Evolutionary conservation across 2,113 vertebrate species (phyloP).

Genomic region (Daubentonia madagascariensis): DNA sequence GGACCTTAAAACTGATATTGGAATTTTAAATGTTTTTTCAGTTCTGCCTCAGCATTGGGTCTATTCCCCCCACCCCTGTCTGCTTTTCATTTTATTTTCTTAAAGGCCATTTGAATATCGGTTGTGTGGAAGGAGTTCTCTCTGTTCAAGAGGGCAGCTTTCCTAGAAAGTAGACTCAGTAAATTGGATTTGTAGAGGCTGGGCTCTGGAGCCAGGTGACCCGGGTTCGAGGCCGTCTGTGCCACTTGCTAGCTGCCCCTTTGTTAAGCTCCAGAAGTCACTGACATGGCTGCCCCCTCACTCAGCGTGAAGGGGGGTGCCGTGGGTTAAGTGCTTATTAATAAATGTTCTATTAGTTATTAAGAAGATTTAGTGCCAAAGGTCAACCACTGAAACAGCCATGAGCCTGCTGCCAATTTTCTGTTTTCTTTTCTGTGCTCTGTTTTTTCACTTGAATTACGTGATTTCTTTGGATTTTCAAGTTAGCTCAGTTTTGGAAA

Average conservation of each 20-base stretch:
- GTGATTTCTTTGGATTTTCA: slow-evolving; percentile 8
- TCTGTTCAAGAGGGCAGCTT: not conserved
- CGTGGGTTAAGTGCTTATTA: not conserved
- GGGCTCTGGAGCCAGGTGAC: not conserved
- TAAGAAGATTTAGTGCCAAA: not conserved
- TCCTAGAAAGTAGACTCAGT: slow-evolving; percentile 51
- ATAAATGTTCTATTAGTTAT: not conserved
- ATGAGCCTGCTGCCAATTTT: not conserved
- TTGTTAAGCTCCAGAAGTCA: not conserved
- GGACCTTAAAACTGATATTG: not conserved
- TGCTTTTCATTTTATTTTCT: not conserved
- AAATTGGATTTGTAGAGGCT: not conserved
- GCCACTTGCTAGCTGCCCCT: not conserved
- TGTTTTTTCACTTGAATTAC: slow-evolving; percentile 15
- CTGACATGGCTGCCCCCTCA: not conserved
- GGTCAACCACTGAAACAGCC: not conserved
- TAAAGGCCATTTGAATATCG: not conserved
- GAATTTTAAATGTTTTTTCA: not conserved
- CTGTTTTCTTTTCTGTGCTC: not conserved
- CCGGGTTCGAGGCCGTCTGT: not conserved
- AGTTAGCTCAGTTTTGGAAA: not conserved
- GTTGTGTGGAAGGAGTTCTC: not conserved
- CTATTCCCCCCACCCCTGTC: not conserved
- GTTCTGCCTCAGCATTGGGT: not conserved
- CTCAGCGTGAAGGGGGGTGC: not conserved